Base-by-base conservation (phyloP, 2,888 invertebrate species). In the Thecophora atra region DNA sequence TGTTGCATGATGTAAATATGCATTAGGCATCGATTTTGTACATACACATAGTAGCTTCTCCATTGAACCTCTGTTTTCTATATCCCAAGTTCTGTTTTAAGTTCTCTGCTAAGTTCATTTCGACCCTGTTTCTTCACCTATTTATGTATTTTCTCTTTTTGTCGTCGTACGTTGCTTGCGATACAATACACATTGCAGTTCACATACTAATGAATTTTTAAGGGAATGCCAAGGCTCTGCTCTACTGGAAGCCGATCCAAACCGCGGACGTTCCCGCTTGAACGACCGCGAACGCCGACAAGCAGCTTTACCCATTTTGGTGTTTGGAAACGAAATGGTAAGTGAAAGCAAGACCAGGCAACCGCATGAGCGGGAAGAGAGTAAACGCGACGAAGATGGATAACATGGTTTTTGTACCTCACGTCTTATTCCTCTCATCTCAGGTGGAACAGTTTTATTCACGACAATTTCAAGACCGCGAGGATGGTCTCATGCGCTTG, bases 361-460 rank as follows among this genome's bases (percentile, higher is more conserved):
- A n/a, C n/a, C n/a, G n/a, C n/a, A n/a, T n/a, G n/a, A n/a, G n/a
- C n/a, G n/a, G n/a, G n/a, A n/a, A n/a, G n/a, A n/a, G n/a, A n/a
- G n/a, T n/a, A n/a, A n/a, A n/a, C n/a, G n/a, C n/a, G n/a, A n/a
- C n/a, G n/a, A n/a, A n/a, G n/a, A n/a, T n/a, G n/a, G 15, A 11
- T 7, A 11, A 19, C 37, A n/a, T 37, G n/a, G 11, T 30, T 30
- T 37, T 19, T 62, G 13, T 15, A 44, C 6, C n/a, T 47, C 1
- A 21, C 4, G 7, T 54, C 54, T 37, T n/a, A 21, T 15, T 64
- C 6, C n/a, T 47, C 1, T 54, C 4, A 5, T 54, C 54, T 37
- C 80, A 94, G 94, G 93, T 96, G 2, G 96, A 96, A 85, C 94
- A 94, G 82, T 94, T 95, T 85, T 96, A 94, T 86, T 95, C 95